phyloP scores from a whole-genome alignment of 2,888 invertebrate genomes.

The Nomada flava region DNA sequence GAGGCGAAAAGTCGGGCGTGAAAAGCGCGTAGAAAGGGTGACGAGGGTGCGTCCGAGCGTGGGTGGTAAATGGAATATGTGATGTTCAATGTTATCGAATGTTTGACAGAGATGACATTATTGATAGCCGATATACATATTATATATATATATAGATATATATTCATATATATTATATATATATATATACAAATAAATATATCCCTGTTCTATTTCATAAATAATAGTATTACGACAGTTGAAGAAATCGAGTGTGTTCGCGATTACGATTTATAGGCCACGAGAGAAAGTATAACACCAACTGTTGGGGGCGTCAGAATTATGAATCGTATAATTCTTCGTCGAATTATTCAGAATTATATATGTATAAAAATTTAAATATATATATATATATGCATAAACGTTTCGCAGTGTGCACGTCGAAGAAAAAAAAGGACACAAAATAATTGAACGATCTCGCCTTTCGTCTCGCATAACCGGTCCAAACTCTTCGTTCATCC shows the following conservation, averaged over 20 bases:
- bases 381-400: slow-evolving; percentile 14
- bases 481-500: slow-evolving; percentile 26
- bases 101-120: slow-evolving; percentile 69
- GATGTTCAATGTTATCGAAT: slow-evolving; percentile 74
- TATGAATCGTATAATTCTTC: not conserved
- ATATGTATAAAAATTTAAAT: slow-evolving; percentile 29
- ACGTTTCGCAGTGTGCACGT: slow-evolving; percentile 12
- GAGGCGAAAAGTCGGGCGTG: not conserved
- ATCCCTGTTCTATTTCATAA: slow-evolving; percentile 78
- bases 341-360: slow-evolving; percentile 37
- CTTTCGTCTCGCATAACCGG: slow-evolving; percentile 36
- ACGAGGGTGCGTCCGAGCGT: not conserved
- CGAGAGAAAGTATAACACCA: slow-evolving; percentile 57
- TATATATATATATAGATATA: slow-evolving; percentile 60
- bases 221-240: slow-evolving; percentile 75
- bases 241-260: slow-evolving; percentile 62
- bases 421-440: not conserved
- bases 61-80: slow-evolving; percentile 15
- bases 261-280: slow-evolving; percentile 40
- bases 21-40: not conserved
- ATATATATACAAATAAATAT: slow-evolving; percentile 73
- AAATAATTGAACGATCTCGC: slow-evolving; percentile 23
- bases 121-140: slow-evolving; percentile 69
- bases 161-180: slow-evolving; percentile 73
- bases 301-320: slow-evolving; percentile 1